Evolutionary conservation across 2,797 vertebrate genomes (phyloP), one percentile per base, ranked within the genome.

Genomic region (Enteromius thamalakanensis): DNA sequence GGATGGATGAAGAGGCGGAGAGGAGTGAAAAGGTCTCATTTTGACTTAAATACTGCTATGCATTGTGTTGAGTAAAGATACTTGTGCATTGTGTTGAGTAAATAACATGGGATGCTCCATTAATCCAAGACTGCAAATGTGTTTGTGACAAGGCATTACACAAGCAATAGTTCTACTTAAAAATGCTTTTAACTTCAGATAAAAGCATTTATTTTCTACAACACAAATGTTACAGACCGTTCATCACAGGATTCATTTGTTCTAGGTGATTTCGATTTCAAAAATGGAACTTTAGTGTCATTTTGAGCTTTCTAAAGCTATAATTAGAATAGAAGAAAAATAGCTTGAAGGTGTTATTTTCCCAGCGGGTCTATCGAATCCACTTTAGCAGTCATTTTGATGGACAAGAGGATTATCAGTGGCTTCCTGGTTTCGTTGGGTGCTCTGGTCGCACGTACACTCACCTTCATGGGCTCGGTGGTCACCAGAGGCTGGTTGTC

Each of bases 401-500:
- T 37, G 26, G 40, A 55, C 40, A 70, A 65, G 53, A 29, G 12
- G 15, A 26, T 74, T 74, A 58, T 21, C 8, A 40, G 6, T 26
- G 17, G 49, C 12, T 42, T 26, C 53, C 14, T 70, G 15, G 40
- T n/a, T 47, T 23, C 29, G 19, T 45, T 79, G 26, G 62, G 29
- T 67, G 53, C 60, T 76, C 34, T 58, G 53, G 60, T 19, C 53
- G 42, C 6, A 42, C 4, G 3, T 19, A 49, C 29, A 26, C 68
- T 84, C 34, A 96, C 98, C 96, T 99, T 99, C 87, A 97, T 93
- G 60, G 96, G 94, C 55, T 98, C 98, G 15, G 97, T 97, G 17
- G 92, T 97, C 87, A 99, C 97, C 75, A 99, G 93, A 1, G 97
- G 92, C 86, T 98, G 97, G 95, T 99, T 99, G 90, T 99, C 98